These are phyloP conservation scores for Drosophila parvula DNA, from an alignment of 1,140 invertebrate species.

Conservation along the genomic window DNA sequence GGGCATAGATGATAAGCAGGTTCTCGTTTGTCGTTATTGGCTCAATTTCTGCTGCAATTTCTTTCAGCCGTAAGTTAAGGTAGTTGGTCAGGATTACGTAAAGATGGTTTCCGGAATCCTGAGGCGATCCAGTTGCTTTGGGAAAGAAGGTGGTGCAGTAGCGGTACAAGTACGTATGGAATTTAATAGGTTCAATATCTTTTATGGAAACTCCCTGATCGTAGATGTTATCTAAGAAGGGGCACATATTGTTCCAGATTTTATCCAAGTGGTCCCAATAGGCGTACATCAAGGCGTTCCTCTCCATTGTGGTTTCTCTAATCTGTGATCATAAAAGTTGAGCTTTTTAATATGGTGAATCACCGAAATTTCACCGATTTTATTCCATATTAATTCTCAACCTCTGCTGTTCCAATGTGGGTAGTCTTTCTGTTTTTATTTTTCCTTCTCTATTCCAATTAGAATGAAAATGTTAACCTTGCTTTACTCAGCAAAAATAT, in stretches of 20 bases:
- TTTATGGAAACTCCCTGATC: background rate
- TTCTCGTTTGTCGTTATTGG: background rate
- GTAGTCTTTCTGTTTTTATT: background rate
- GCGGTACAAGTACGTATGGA: slow-evolving; percentile 3
- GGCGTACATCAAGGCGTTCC: no score
- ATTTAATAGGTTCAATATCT: background rate
- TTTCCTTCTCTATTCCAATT: background rate
- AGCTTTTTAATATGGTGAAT: background rate
- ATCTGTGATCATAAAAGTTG: background rate
- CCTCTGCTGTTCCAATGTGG: no score
- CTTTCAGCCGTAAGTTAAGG: background rate
- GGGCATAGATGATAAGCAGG: slow-evolving; percentile 1
- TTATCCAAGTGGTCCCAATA: background rate
- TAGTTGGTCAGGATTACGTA: background rate
- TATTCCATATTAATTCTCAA: background rate
- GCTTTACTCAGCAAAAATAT: background rate
- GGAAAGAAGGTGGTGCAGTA: background rate
- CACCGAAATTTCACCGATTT: background rate
- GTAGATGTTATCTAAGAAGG: slow-evolving; percentile 9
- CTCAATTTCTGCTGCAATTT: slow-evolving; percentile 4
- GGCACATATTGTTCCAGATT: background rate
- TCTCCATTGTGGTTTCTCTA: slow-evolving; percentile 7
- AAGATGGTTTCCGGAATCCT: background rate
- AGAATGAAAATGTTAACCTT: background rate
- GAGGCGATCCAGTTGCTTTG: background rate